Percentiles rank a stretch among this genome's conserved stretches.
phyloP scores from a whole-genome alignment of 2,797 vertebrate species.

The Rhinichthys osculus region DNA sequence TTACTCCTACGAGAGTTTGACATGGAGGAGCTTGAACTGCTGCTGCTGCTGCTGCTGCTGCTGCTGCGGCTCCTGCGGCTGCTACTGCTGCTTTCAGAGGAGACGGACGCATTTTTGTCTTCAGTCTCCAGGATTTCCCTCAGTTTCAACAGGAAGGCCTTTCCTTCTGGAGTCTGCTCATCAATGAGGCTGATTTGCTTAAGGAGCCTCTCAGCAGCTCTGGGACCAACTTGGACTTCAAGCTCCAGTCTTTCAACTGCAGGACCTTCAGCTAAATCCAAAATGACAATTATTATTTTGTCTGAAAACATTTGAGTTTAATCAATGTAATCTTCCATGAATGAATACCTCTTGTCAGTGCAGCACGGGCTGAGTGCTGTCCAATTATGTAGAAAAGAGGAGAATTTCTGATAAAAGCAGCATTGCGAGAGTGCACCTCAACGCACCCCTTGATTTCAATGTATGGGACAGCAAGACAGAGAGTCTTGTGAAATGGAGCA shows the following conservation, averaged over 20 bases:
- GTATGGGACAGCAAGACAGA: conserved; percentile 67
- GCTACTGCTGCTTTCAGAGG: conserved; percentile 46
- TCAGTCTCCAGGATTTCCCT: conserved; percentile 75
- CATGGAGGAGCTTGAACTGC: conserved; percentile 64
- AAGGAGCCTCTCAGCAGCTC: conserved; percentile 77
- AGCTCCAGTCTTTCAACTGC: conserved; percentile 79
- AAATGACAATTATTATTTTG: conserved; percentile 1
- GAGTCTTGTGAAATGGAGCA: conserved; percentile 64
- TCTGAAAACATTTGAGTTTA: neutral
- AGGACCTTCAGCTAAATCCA: conserved; percentile 70
- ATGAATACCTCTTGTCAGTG: conserved; percentile 42
- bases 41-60: conserved; percentile 42
- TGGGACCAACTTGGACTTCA: conserved; percentile 80
- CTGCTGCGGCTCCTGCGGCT: conserved; percentile 54
- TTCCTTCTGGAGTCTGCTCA: conserved; percentile 57
- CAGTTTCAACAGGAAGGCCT: conserved; percentile 74
- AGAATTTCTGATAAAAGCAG: conserved; percentile 65
- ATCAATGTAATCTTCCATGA: no score
- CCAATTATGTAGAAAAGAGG: conserved; percentile 76
- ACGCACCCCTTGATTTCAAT: conserved; percentile 77
- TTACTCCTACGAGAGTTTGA: conserved; percentile 23
- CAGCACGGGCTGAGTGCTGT: conserved; percentile 37
- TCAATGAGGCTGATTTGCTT: conserved; percentile 67
- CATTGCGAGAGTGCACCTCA: conserved; percentile 72
- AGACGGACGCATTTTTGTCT: conserved; percentile 40